Evolutionary conservation across 2,797 vertebrate species (phyloP).

Genomic region (Mallotus villosus): DNA sequence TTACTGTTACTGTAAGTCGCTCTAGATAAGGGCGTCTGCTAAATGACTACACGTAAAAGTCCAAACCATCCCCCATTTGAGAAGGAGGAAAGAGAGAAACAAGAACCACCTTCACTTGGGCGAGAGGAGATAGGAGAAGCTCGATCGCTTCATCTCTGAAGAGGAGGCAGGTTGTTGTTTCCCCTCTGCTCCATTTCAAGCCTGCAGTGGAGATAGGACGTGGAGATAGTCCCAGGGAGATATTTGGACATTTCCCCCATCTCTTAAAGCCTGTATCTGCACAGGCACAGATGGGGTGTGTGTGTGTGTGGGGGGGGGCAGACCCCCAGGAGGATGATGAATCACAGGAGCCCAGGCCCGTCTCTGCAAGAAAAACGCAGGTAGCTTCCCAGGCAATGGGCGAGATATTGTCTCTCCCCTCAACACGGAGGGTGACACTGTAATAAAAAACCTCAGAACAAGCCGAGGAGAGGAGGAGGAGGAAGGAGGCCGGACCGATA

Average conservation of each 20-base stretch:
- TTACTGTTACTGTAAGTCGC: no score
- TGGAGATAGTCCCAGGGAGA: constrained; percentile 55
- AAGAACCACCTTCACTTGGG: constrained; percentile 56
- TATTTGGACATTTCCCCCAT: constrained; percentile 56
- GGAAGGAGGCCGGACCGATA: constrained; percentile 48
- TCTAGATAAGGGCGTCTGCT: no score
- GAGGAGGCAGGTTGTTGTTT: constrained; percentile 46
- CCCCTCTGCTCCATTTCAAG: constrained; percentile 39
- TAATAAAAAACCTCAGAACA: constrained; percentile 68
- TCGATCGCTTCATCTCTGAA: constrained; percentile 62
- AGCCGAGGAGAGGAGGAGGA: constrained; percentile 44
- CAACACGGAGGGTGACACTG: constrained; percentile 53
- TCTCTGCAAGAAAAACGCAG: constrained; percentile 69
- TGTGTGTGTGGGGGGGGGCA: constrained; percentile 58
- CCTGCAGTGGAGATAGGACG: constrained; percentile 49
- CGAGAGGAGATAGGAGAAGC: constrained; percentile 37
- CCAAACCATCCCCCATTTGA: no score
- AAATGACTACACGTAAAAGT: no score
- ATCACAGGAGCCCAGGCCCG: constrained; percentile 61
- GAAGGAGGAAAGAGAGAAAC: constrained; percentile 54
- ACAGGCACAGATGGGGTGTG: constrained; percentile 47
- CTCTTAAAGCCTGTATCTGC: constrained; percentile 61
- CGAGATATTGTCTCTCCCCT: constrained; percentile 67
- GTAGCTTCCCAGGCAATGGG: constrained; percentile 67
- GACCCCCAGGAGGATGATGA: constrained; percentile 72